phyloP scores from a whole-genome alignment of 1,140 invertebrate genomes.

The Sipha flava region DNA sequence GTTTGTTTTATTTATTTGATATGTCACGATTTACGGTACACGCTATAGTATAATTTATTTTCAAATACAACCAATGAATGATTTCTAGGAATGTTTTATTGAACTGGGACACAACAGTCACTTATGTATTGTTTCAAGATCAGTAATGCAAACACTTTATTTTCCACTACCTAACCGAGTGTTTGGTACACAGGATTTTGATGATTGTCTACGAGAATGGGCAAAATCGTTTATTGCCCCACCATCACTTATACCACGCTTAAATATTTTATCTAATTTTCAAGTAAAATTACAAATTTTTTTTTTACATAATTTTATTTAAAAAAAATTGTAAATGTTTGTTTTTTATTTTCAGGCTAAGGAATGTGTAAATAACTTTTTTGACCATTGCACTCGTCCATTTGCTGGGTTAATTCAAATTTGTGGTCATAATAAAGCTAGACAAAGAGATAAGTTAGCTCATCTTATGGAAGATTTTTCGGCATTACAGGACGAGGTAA shows the following conservation, averaged over 20 bases:
- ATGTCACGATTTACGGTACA: not conserved
- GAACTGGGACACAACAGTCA: constrained; percentile 76
- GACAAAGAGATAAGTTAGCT: constrained; percentile 87
- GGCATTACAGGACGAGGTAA: constrained; percentile 83
- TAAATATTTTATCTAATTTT: constrained; percentile 53
- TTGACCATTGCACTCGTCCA: constrained; percentile 76
- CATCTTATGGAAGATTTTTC: constrained; percentile 83
- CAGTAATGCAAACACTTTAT: constrained; percentile 78
- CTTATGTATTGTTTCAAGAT: constrained; percentile 89
- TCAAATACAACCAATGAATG: not conserved
- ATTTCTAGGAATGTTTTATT: constrained; percentile 79
- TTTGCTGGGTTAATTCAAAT: constrained; percentile 82
- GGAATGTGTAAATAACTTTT: constrained; percentile 81
- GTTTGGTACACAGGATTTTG: constrained; percentile 50
- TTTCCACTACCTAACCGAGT: constrained; percentile 49
- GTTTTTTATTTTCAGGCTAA: constrained; percentile 53
- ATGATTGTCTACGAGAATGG: constrained; percentile 76
- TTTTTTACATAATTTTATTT: not conserved
- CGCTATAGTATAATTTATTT: not conserved
- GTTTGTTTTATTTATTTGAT: constrained; percentile 45
- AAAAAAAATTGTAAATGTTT: not conserved
- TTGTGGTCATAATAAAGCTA: constrained; percentile 86
- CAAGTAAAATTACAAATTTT: constrained; percentile 45
- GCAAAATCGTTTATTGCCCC: constrained; percentile 80
- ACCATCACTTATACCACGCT: constrained; percentile 66